Conservation (phyloP, 2,113 vertebrate species). For the Chlamydotis undulata region DNA sequence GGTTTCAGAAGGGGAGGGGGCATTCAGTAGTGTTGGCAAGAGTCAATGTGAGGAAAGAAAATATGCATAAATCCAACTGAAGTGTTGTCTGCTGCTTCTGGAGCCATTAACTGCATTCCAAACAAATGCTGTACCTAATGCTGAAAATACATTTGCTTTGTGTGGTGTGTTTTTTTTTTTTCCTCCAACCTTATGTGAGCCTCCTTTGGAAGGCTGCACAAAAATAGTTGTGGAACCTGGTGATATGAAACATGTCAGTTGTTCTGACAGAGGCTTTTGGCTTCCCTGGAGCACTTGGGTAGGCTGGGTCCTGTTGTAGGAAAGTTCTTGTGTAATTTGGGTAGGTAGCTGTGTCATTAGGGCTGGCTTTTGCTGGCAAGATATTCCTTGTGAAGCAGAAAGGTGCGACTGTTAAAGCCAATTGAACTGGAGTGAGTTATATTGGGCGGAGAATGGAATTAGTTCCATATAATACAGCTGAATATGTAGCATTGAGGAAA, state of each 20-base stretch:
- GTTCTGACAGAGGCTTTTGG: neutral
- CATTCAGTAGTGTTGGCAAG: constrained; percentile 54
- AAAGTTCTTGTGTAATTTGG: constrained; percentile 12
- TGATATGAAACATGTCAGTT: neutral
- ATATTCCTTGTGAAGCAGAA: neutral
- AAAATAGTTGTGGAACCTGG: neutral
- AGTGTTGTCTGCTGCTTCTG: constrained; percentile 52
- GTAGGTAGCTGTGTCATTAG: neutral
- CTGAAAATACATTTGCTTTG: constrained; percentile 26
- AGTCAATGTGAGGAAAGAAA: constrained; percentile 22
- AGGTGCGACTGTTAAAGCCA: neutral
- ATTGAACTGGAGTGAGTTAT: neutral
- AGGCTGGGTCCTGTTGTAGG: neutral
- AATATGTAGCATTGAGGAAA: neutral
- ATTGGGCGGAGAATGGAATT: neutral
- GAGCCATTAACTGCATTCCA: constrained; percentile 10
- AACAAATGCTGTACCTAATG: constrained; percentile 25
- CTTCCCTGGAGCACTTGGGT: neutral
- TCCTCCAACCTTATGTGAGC: neutral
- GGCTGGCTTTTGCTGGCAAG: rapidly evolving
- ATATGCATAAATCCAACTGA: constrained; percentile 14
- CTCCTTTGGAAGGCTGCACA: neutral
- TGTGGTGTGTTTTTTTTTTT: neutral
- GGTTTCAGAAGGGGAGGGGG: neutral
- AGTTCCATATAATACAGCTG: neutral